Evolutionary conservation across 2,888 invertebrate species (phyloP).

Genomic region (Oxystoma pomonae): DNA sequence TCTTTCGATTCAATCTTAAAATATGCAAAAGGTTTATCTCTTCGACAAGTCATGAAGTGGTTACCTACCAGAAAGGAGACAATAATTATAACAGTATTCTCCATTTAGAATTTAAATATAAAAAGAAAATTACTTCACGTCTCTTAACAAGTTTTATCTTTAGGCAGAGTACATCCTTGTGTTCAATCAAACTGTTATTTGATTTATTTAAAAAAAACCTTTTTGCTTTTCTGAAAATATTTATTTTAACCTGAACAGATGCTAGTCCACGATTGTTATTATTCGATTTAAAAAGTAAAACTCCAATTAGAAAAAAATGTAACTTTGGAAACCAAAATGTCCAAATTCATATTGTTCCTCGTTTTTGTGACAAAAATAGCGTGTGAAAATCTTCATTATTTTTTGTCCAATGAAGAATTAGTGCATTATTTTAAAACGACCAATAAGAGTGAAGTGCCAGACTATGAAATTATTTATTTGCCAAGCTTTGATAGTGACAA

Average conservation of each 20-base stretch:
- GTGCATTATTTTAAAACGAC: conserved; percentile 47
- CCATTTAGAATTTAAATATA: background rate
- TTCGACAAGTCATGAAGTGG: conserved; percentile 10
- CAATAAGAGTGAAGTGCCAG: conserved; percentile 46
- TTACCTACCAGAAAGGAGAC: background rate
- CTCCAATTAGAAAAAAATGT: no score
- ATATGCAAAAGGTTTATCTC: conserved; percentile 22
- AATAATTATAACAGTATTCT: background rate
- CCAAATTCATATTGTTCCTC: background rate
- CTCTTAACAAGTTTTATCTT: background rate
- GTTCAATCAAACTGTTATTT: no score
- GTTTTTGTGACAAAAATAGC: background rate
- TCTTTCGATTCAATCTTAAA: conserved; percentile 21
- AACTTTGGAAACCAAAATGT: no score
- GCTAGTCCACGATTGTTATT: no score
- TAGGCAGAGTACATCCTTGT: no score
- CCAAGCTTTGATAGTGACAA: conserved; percentile 44
- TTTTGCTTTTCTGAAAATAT: no score
- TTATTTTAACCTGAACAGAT: no score
- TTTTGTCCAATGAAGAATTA: conserved; percentile 47
- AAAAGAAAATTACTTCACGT: background rate
- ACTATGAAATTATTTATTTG: conserved; percentile 60
- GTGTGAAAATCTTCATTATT: conserved; percentile 39
- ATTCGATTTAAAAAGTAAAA: no score
- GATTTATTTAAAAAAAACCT: no score